A percentile compares a stretch with the other conserved stretches of the same genome.
phyloP scores from a whole-genome alignment of 1,140 invertebrate genomes.

The Lethrus apterus region DNA sequence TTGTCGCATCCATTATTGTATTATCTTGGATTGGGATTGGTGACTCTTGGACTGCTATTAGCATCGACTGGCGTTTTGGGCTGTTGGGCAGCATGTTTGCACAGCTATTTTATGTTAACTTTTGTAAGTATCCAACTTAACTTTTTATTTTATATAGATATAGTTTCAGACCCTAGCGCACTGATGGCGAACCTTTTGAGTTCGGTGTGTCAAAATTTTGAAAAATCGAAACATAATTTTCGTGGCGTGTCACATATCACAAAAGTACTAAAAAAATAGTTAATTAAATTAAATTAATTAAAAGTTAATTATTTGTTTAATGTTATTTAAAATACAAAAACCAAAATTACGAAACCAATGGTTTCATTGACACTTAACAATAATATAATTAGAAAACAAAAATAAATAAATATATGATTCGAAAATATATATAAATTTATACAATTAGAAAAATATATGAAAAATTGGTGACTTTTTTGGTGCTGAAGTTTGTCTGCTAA shows the following conservation, averaged over 20 bases:
- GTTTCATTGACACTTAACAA: too few species aligned
- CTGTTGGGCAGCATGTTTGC: slow-evolving; percentile 68
- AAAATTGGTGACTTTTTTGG: too few species aligned
- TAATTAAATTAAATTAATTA: too few species aligned
- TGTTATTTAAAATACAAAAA: too few species aligned
- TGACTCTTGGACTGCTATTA: slow-evolving; percentile 56
- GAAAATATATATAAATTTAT: too few species aligned
- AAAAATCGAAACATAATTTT: not conserved
- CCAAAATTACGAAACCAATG: too few species aligned
- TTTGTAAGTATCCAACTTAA: slow-evolving; percentile 46
- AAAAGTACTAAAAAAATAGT: too few species aligned
- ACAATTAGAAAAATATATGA: too few species aligned
- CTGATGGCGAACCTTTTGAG: not conserved
- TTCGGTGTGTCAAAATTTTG: not conserved
- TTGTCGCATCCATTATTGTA: slow-evolving; percentile 63
- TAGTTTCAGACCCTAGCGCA: not conserved
- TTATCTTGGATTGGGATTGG: slow-evolving; percentile 59
- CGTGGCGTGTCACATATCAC: not conserved
- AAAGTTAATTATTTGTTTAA: too few species aligned
- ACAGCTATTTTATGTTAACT: slow-evolving; percentile 62
- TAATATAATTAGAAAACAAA: too few species aligned
- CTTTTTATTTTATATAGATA: not conserved
- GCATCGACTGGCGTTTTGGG: slow-evolving; percentile 60
- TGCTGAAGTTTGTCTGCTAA: too few species aligned
- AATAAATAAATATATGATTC: too few species aligned